phyloP scores from a whole-genome alignment of 2,113 vertebrate species.

The Leiothrix lutea region DNA sequence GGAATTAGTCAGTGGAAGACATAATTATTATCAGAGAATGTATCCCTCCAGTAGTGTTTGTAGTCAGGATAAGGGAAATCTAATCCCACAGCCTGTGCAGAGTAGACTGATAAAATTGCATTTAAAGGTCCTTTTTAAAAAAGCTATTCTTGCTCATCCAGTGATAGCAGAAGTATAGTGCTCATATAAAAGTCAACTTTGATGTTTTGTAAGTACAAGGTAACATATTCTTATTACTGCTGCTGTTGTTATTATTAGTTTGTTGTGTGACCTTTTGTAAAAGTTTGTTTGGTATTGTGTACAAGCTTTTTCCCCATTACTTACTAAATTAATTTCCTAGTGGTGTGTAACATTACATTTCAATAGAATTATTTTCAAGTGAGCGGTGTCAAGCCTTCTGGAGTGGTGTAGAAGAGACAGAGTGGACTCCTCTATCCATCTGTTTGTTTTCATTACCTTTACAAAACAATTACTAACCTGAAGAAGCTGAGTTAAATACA shows the following conservation, averaged over 20 bases:
- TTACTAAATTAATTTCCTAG: not conserved
- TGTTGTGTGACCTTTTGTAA: not conserved
- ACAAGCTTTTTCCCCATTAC: accelerated
- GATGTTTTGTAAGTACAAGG: not conserved
- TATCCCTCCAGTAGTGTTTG: not conserved
- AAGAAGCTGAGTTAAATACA: not conserved
- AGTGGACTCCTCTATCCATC: not conserved
- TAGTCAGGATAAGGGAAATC: not conserved
- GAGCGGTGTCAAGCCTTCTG: not conserved
- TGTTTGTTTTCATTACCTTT: not conserved
- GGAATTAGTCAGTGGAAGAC: not conserved
- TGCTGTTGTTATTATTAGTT: not conserved
- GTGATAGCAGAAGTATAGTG: accelerated
- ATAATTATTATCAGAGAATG: not conserved
- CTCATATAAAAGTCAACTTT: not conserved
- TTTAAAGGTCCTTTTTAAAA: not conserved
- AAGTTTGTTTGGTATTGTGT: not conserved
- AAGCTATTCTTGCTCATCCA: not conserved
- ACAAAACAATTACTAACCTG: not conserved
- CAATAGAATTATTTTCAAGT: not conserved
- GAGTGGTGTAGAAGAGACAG: not conserved
- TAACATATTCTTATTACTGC: not conserved
- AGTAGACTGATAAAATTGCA: not conserved
- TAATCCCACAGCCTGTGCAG: not conserved
- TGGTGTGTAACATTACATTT: not conserved